Evolutionary conservation across 2,888 invertebrate species (phyloP), one percentile per base, ranked within the genome.

Genomic region (Suillia variegata): DNA sequence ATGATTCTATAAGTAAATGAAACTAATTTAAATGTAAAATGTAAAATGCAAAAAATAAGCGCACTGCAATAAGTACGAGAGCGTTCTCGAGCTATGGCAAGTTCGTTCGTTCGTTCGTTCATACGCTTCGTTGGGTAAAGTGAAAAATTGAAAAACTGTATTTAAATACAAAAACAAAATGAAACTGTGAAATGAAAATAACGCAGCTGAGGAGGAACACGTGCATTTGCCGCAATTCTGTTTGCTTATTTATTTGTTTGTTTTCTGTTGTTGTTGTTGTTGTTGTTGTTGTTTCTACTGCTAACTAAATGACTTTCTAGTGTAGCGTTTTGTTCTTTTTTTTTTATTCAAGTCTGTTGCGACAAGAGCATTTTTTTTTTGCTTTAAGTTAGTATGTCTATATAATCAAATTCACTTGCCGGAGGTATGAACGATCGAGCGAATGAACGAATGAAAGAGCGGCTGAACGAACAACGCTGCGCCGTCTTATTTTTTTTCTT

Each of bases 201-300:
- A 20, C 17, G 20, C 45, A 18, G 18, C 20, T 45, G 45, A 45
- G 6, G 4, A 10, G 6, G 52, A 52, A 52, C 52, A 52, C 52
- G 52, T 52, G 52, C 52, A 52, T 52, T 34, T 52, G 13, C 4
- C 10, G 18, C 20, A 18, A 38, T n/a, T 38, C n/a, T 38, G n/a
- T n/a, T n/a, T n/a, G n/a, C n/a, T n/a, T n/a, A n/a, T n/a, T n/a
- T 38, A n/a, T 50, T 26, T 20, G 24, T 24, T 50, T 31, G 50
- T 26, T 50, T 22, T 49, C 20, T 21, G 10, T 20, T 22, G 15
- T 21, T 49, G 24, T 49, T 18, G 49, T 20, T 5, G 21, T 49
- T 21, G 12, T 20, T 49, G 17, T 49, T 2, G 18, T 22, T 21
- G 15, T 49, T 20, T 20, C n/a, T 26, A 26, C 26, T 6, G n/a